Conservation (phyloP, 1,140 invertebrate species). For the Physella acuta region DNA sequence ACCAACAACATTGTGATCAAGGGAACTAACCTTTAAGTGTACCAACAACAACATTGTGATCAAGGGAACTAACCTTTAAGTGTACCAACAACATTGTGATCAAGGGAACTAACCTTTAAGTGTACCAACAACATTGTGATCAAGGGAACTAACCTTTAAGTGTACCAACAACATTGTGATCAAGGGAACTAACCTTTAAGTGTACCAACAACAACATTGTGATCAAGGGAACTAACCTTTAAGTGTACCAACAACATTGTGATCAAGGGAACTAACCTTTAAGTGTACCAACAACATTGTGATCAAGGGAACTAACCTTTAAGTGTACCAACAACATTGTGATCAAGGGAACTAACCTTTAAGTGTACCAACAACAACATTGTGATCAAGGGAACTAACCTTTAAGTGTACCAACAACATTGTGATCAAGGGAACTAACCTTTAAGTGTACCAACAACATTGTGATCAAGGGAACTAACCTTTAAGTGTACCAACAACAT, state of each 20-base stretch:
- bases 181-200: slow-evolving; percentile 83
- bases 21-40: slow-evolving; percentile 85
- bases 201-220: slow-evolving; percentile 90
- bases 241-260: slow-evolving; percentile 92
- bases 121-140: slow-evolving; percentile 92
- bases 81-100: slow-evolving; percentile 92
- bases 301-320: too few species aligned
- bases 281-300: slow-evolving; percentile 92
- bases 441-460: slow-evolving; percentile 93
- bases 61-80: slow-evolving; percentile 83
- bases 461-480: too few species aligned
- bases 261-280: too few species aligned
- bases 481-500: slow-evolving; percentile 93
- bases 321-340: slow-evolving; percentile 92
- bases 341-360: too few species aligned
- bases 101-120: slow-evolving; percentile 83
- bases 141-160: slow-evolving; percentile 83
- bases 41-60: too few species aligned
- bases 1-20: slow-evolving; percentile 93
- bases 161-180: slow-evolving; percentile 92
- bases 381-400: too few species aligned
- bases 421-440: too few species aligned
- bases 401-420: slow-evolving; percentile 93
- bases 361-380: slow-evolving; percentile 89
- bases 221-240: too few species aligned